phyloP scores from a whole-genome alignment of 2,113 vertebrate genomes.

The Tinamus guttatus region DNA sequence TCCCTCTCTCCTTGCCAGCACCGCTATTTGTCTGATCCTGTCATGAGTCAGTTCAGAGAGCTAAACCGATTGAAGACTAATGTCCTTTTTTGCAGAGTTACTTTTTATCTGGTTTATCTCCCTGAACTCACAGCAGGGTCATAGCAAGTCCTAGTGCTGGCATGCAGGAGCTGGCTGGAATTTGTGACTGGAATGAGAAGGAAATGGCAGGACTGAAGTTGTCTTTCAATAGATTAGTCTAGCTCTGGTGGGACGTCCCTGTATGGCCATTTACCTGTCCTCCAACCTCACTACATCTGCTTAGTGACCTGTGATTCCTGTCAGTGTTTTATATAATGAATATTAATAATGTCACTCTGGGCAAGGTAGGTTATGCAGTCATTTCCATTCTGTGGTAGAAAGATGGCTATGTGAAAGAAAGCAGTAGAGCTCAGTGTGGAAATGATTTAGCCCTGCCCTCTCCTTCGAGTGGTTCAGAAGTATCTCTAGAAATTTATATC shows the following conservation, averaged over 20 bases:
- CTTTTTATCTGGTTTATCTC: conserved; percentile 21
- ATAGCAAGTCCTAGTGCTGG: not conserved
- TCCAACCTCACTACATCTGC: not conserved
- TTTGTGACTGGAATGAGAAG: not conserved
- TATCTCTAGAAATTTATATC: not conserved
- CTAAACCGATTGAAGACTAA: not conserved
- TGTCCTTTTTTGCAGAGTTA: not conserved
- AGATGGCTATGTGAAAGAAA: not conserved
- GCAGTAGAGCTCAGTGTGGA: not conserved
- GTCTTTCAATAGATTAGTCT: not conserved
- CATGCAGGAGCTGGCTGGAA: not conserved
- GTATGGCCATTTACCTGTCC: not conserved
- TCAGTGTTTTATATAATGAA: not conserved
- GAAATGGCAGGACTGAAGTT: not conserved
- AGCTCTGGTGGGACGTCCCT: not conserved
- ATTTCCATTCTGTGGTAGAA: not conserved
- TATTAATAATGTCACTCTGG: not conserved
- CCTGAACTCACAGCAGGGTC: not conserved
- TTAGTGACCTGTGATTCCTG: not conserved
- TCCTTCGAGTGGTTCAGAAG: not conserved
- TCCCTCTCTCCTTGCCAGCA: not conserved
- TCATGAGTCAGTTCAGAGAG: not conserved
- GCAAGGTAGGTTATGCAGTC: not conserved
- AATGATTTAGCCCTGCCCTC: not conserved
- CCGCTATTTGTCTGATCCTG: not conserved